Base-by-base conservation (phyloP, 2,888 invertebrate genomes). In the Steromphala cineraria region DNA sequence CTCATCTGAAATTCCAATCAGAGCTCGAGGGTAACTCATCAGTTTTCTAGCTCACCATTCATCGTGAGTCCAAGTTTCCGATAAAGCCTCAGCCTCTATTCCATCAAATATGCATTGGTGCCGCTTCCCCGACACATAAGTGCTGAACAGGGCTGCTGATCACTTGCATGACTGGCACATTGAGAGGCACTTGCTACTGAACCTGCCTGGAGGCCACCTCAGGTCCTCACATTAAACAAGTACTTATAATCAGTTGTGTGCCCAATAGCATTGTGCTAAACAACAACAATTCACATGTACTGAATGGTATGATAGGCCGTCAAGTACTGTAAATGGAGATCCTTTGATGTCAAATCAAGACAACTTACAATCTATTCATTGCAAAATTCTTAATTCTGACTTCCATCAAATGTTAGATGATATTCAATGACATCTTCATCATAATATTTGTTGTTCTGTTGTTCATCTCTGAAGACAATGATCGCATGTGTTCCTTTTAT, bases 1-100 rank as follows among this genome's bases (percentile, higher is more conserved):
- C 62, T 62, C 62, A 62, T 62, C 62, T 62, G 62, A 62, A 24
- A 21, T 62, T 62, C 62, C 62, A 62, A 62, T 62, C 62, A 62
- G 28, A 28, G 62, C 15, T 62, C 3, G 62, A 62, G 28, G 62
- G 62, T 28, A 28, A 24, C 24, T 56, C 56, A 56, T 19, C 21
- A 62, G 28, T 28, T 28, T 28, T 62, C 28, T 24, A 24, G 21
- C 28, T 28, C 62, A 62, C 28, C 28, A 28, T 62, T 62, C 62
- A 24, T 24, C 24, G 28, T 10, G 28, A 24, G 28, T 24, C 56
- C 56, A 56, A 8, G 13, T 24, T 21, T 19, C 62, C 28, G 21
- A 62, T 62, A 62, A 24, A 17, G 28, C 62, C 62, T 17, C 21
- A 21, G 62, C 62, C 62, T 62, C 24, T 10, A 24, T 62, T 62